Evolutionary conservation across 2,113 vertebrate species (phyloP).

Genomic region (Pitta sordida): DNA sequence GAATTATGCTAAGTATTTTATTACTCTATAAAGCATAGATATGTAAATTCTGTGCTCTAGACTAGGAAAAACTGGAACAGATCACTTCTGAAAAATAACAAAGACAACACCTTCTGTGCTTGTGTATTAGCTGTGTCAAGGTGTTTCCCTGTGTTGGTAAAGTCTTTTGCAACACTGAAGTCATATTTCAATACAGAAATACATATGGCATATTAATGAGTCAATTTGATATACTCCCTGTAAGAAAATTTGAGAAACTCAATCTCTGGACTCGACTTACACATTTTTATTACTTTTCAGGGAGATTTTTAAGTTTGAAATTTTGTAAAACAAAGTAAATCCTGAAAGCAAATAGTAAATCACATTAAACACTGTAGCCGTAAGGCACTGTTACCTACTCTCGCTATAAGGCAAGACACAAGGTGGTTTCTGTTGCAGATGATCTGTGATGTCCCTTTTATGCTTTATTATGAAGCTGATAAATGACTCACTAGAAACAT

Average conservation of each 20-base stretch:
- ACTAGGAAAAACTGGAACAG: background rate
- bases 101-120: background rate
- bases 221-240: background rate
- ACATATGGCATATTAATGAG: background rate
- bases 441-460: slow-evolving; percentile 33
- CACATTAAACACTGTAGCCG: background rate
- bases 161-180: background rate
- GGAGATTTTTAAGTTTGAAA: background rate
- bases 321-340: background rate
- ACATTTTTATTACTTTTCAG: background rate
- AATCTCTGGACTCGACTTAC: background rate
- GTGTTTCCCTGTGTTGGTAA: background rate
- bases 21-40: background rate
- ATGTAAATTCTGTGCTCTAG: background rate
- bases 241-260: background rate
- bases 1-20: background rate
- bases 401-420: background rate
- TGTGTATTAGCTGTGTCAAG: background rate
- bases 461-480: slow-evolving; percentile 52
- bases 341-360: background rate
- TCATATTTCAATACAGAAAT: background rate
- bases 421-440: slow-evolving; percentile 10
- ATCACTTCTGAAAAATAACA: background rate
- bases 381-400: background rate
- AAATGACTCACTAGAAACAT: slow-evolving; percentile 43